Base-by-base conservation (phyloP, 1,140 invertebrate species). In the Tetraneura akinire region DNA sequence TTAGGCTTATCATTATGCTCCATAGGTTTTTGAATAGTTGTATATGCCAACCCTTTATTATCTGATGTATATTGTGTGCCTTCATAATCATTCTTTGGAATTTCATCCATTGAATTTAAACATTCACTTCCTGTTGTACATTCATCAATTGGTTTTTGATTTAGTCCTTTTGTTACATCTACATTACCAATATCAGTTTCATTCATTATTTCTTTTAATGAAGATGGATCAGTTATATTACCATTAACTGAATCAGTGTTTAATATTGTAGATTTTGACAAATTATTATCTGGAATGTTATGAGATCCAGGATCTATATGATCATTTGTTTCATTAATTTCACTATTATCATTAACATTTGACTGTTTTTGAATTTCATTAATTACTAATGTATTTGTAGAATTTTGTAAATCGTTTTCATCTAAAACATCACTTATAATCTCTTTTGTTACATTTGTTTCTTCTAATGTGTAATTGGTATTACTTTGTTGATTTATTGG, bases 61-160 rank as follows among this genome's bases (percentile, higher is more conserved):
- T 71, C 68, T 29, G 16, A 3, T 29, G 18, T 51, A 51, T 51
- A 29, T n/a, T 71, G 21, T 10, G 26, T 49, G 8, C 14, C 29
- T 18, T 71, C 47, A 71, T 16, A 16, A 68, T 9, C 45, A 70
- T 29, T 1, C 6, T 70, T 51, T 51, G 16, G 13, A 4, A 8
- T 49, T 60, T 14, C 60, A 18, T 45, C 73, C 10, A 42, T 62
- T 47, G 74, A n/a, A 45, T 62, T 11, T 16, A 11, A 26, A 60
- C 55, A 62, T 2, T 6, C 74, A 60, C 11, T 29, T 45, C 10
- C 68, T 14, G 74, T 45, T 57, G 32, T 62, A 78, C 74, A 78
- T 29, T 60, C 45, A 49, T 71, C 45, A 71, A 51, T 51, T 71
- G 45, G 29, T 13, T 71, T n/a, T 71, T 71, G 23, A 26, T 68